These are phyloP conservation scores for Eurois occulta DNA, from an alignment of 2,888 invertebrate genomes.

Conservation along the genomic window DNA sequence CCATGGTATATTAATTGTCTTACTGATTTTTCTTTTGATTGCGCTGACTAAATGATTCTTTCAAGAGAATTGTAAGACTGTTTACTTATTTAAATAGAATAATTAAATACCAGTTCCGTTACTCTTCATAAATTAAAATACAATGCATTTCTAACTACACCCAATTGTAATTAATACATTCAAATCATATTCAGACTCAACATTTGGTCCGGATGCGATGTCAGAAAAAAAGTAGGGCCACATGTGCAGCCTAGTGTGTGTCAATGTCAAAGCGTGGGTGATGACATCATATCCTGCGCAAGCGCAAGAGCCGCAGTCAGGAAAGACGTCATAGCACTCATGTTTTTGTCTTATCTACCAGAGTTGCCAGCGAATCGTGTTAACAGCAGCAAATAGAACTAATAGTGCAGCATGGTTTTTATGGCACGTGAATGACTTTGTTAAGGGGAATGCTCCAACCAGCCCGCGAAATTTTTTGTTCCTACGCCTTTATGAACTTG, in stretches of 20 bases:
- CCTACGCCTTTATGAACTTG: too few relatives aligned
- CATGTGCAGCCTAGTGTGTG: conserved; percentile 62
- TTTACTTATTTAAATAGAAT: conserved; percentile 10
- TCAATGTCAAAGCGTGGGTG: conserved; percentile 67
- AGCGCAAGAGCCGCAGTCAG: conserved; percentile 40
- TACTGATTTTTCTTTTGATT: too few relatives aligned
- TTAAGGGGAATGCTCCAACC: too few relatives aligned
- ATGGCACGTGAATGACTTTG: neutral
- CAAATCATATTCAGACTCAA: conserved; percentile 19
- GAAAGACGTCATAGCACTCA: conserved; percentile 48
- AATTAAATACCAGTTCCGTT: conserved; percentile 12
- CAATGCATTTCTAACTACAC: conserved; percentile 21
- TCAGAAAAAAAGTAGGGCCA: conserved; percentile 57
- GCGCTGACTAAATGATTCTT: neutral
- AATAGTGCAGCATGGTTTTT: neutral
- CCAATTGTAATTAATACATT: conserved; percentile 24
- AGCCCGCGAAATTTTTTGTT: too few relatives aligned
- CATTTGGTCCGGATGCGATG: conserved; percentile 39
- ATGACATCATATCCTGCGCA: conserved; percentile 62
- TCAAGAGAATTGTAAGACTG: neutral
- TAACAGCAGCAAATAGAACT: neutral
- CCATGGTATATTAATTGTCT: neutral
- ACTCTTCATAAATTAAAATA: conserved; percentile 28
- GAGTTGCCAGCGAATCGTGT: neutral
- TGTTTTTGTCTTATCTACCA: conserved; percentile 18